These are phyloP conservation scores for Antheraea pernyi DNA, from an alignment of 1,140 invertebrate genomes.

Conservation along the genomic window DNA sequence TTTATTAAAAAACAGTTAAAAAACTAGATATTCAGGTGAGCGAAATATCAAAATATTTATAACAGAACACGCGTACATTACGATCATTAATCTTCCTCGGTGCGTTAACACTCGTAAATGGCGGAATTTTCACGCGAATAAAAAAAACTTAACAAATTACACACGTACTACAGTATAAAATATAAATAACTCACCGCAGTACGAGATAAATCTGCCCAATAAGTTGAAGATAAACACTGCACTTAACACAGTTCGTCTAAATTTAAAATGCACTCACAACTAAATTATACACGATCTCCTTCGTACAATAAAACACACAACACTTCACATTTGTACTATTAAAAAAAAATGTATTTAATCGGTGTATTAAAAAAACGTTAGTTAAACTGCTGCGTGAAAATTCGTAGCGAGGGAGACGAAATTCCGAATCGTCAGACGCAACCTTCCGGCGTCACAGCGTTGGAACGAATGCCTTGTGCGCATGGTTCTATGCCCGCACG, in stretches of 20 bases:
- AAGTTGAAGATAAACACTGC: neutral
- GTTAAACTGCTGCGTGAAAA: constrained; percentile 3
- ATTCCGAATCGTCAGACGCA: constrained; percentile 16
- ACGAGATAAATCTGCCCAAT: neutral
- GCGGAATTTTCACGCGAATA: too few relatives aligned
- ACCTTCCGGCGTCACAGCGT: constrained; percentile 23
- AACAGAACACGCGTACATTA: too few relatives aligned
- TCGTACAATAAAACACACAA: too few relatives aligned
- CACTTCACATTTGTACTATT: too few relatives aligned
- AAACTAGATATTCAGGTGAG: too few relatives aligned
- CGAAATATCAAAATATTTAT: too few relatives aligned
- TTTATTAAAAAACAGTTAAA: too few relatives aligned
- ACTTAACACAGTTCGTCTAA: neutral
- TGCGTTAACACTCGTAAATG: too few relatives aligned
- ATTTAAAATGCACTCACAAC: constrained; percentile 3
- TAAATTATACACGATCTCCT: neutral
- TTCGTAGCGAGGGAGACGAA: neutral
- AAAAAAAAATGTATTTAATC: too few relatives aligned
- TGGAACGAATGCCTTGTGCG: constrained; percentile 62
- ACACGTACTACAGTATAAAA: neutral
- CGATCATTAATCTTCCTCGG: too few relatives aligned
- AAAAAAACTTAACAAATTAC: too few relatives aligned
- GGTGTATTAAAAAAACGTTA: too few relatives aligned
- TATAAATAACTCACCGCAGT: constrained; percentile 4
- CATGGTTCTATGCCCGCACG: constrained; percentile 40